These are phyloP conservation scores for Engraulis encrasicolus DNA, from an alignment of 2,113 vertebrate genomes.

Conservation along the genomic window DNA sequence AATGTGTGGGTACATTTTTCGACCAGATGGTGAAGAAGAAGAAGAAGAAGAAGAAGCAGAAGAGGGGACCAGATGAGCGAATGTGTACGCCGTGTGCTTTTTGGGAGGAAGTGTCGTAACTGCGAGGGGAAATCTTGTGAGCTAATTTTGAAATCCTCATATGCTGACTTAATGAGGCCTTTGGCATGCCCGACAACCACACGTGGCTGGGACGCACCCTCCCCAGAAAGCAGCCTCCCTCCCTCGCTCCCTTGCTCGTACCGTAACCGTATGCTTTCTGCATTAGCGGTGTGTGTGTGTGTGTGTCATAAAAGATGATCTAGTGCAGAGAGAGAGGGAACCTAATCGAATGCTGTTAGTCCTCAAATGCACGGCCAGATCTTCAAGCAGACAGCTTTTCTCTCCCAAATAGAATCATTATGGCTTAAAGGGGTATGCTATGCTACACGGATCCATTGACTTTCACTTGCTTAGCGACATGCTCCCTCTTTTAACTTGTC, in stretches of 20 bases:
- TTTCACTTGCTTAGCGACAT: too few relatives aligned
- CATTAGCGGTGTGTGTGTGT: constrained; percentile 54
- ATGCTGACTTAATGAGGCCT: constrained; percentile 17
- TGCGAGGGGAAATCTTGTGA: constrained; percentile 10
- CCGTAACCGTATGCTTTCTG: constrained; percentile 38
- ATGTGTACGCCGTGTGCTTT: constrained; percentile 23
- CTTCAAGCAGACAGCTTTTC: constrained; percentile 1
- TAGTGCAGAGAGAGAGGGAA: constrained; percentile 41
- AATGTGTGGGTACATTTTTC: constrained; percentile 33
- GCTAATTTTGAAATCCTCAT: constrained; percentile 19
- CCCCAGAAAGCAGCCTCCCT: constrained; percentile 29
- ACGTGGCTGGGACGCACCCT: constrained; percentile 37
- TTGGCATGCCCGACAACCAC: constrained; percentile 25
- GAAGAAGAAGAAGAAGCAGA: too few relatives aligned
- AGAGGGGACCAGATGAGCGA: constrained; percentile 8
- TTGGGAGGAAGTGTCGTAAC: background rate
- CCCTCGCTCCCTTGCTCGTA: too few relatives aligned
- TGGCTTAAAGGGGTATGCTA: too few relatives aligned
- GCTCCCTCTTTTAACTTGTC: too few relatives aligned
- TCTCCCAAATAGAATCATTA: background rate
- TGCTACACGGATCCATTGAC: too few relatives aligned
- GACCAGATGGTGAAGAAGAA: constrained; percentile 34
- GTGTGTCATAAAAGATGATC: constrained; percentile 47
- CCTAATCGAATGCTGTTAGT: constrained; percentile 50
- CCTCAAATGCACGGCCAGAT: constrained; percentile 43